Evolutionary conservation across 2,888 invertebrate species (phyloP), one percentile per base, ranked within the genome.

Genomic region (Metellina segmentata): DNA sequence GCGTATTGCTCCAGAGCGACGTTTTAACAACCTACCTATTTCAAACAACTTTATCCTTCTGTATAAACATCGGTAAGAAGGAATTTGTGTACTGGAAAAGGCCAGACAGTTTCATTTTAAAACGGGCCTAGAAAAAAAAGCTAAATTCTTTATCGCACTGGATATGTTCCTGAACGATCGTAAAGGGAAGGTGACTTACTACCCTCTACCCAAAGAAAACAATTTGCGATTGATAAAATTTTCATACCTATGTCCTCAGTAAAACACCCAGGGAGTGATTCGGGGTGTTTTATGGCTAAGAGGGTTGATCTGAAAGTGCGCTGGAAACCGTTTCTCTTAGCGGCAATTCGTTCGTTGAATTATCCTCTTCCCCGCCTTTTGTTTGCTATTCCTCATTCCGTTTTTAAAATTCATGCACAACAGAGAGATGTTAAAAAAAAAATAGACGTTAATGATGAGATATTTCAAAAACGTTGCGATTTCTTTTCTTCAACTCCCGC

Each of bases 161-260:
- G 53, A 85, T 77, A 77, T n/a, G 71, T 53, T 81, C 79, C 87
- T 72, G 72, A 87, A 87, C 81, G 87, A 81, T 81, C 87, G 87
- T 87, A 87, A 87, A 87, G 87, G 87, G 87, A 81, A 53, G 53
- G 69, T 72, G 79, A 61, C 87, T 48, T n/a, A 72, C 81, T 79
- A 53, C 19, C 81, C 53, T 20, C 53, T 13, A 87, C 87, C 49
- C 53, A 70, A 82, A 83, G 20, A 71, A 89, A 89, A 89, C 82
- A 89, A 89, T 89, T 83, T 89, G 70, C 82, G 51, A 77, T 69
- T 77, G 89, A 83, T 82, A 83, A 81, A 82, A 89, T 89, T 89
- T 89, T 89, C 89, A 89, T 89, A 89, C 87, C 81, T 34, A 78
- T 52, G 53, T 72, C 72, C 79, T n/a, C 79, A 81, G 34, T 11